Evolutionary conservation across 2,797 vertebrate genomes (phyloP), one percentile per base, ranked within the genome.

Genomic region (Mus spretus): DNA sequence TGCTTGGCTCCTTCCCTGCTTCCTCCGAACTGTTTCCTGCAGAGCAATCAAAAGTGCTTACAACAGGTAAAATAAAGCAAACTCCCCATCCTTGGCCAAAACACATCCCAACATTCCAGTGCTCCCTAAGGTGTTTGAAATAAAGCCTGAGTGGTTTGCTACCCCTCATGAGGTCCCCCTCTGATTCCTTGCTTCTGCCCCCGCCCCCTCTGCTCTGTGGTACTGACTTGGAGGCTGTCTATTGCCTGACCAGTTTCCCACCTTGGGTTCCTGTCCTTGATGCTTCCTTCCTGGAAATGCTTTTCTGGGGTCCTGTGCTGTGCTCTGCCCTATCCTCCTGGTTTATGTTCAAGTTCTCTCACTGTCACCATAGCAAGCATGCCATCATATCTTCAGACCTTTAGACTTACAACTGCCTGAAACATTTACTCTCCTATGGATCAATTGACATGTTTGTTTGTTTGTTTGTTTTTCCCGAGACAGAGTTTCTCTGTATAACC

Each of bases 111-210:
- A 88, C 40, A 28, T 19, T 37, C 85, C 6, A n/a, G 2, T 31
- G 50, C 20, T 79, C 44, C n/a, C 37, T 19, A 9, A 55, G 14
- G 67, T 8, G 55, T 88, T 88, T 88, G 47, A 65, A 96, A 93
- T 57, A 34, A 78, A 93, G n/a, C 72, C 63, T 37, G 17, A 34
- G 80, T 19, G 44, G 26, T 55, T 22, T 50, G 28, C 14, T 0
- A 0, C 2, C 59, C 44, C 4, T 17, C 0, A 0, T 0, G 0
- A 72, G 37, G 37, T 17, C 44, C 47, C 37, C 0, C 55, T 24
- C 57, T 37, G 47, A 0, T 40, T 61, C 19, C 28, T 34, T 15
- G 15, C 1, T 1, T 4, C 31, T 13, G 17, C 10, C n/a, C 44
- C 24, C 26, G 6, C 2, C 34, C 34, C 22, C 10, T 72, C 19